Base-by-base conservation (phyloP, 2,113 vertebrate genomes). In the Ranitomeya variabilis region DNA sequence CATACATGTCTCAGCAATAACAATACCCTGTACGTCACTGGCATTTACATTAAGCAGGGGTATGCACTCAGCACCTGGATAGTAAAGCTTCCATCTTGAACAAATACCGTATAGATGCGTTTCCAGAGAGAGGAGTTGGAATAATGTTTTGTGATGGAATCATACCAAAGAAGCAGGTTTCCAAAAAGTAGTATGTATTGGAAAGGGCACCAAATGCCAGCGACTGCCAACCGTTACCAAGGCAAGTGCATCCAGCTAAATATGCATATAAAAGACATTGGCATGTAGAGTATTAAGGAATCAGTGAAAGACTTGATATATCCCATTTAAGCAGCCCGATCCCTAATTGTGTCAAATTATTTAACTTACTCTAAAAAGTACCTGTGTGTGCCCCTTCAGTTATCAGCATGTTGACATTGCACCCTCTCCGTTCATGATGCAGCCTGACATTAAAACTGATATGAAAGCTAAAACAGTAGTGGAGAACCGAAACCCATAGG, bases 401-500 rank as follows among this genome's bases (percentile, higher is more conserved):
- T 64, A 37, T 31, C 52, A 85, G 81, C 66, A 59, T 77, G 26
- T 51, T 85, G 51, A 26, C 71, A 59, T 64, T 45, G 66, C 66
- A 82, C 64, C 52, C 31, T 57, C 45, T 37, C 21, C 23, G 52
- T 60, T 60, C 19, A 64, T 19, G 51, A 37, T 85, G 69, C 71
- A 89, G 23, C 19, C 31, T 37, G 59, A 67, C 73, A 16, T 19
- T 18, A 60, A 59, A 3, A 66, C 54, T 14, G 57, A 88, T 83
- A 83, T 69, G 82, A 52, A 69, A 19, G 73, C 66, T 52, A 74
- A 71, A 77, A 62, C 55, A 83, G 71, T 74, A 88, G n/a, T 84
- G 62, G 59, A 77, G 23, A 78, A 85, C 55, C 37, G 67, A 51
- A 88, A 83, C 69, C 66, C 59, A 59, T 67, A 89, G 87, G 87